Conservation (phyloP, 2,888 invertebrate species). For the Melieria crassipennis region DNA sequence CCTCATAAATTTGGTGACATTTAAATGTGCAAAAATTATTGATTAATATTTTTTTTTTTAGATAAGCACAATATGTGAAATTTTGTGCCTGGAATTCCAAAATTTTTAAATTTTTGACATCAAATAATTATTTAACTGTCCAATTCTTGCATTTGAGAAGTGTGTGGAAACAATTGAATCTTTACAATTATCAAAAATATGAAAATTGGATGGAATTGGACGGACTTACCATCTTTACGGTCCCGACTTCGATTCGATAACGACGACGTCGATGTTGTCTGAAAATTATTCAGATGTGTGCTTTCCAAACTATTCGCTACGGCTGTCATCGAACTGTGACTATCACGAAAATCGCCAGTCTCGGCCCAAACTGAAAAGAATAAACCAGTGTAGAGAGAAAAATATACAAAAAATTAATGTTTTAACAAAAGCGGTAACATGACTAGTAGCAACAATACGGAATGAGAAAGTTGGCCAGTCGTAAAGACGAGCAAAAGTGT, state of each 20-base stretch:
- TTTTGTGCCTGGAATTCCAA: too few relatives aligned
- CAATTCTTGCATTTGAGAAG: too few relatives aligned
- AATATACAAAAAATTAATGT: slow-evolving; percentile 54
- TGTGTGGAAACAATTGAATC: too few relatives aligned
- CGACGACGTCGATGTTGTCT: slow-evolving; percentile 70
- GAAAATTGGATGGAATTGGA: not conserved
- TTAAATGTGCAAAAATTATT: too few relatives aligned
- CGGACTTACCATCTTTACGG: slow-evolving; percentile 70
- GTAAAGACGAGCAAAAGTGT: not conserved
- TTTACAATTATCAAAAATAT: not conserved
- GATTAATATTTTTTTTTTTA: too few relatives aligned
- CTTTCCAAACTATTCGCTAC: slow-evolving; percentile 73
- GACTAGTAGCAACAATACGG: slow-evolving; percentile 1
- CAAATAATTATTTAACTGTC: too few relatives aligned
- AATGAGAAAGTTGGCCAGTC: not conserved
- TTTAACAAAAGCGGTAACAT: slow-evolving; percentile 48
- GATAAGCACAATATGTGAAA: too few relatives aligned
- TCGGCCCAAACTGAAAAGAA: slow-evolving; percentile 87
- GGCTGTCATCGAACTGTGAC: slow-evolving; percentile 76
- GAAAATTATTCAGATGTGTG: slow-evolving; percentile 75
- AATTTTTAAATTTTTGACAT: too few relatives aligned
- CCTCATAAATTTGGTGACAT: too few relatives aligned
- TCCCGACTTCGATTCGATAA: slow-evolving; percentile 74
- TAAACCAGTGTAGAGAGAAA: slow-evolving; percentile 55
- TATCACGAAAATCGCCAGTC: slow-evolving; percentile 87